Base-by-base conservation (phyloP, 2,113 vertebrate genomes). In the Tamias sibiricus region DNA sequence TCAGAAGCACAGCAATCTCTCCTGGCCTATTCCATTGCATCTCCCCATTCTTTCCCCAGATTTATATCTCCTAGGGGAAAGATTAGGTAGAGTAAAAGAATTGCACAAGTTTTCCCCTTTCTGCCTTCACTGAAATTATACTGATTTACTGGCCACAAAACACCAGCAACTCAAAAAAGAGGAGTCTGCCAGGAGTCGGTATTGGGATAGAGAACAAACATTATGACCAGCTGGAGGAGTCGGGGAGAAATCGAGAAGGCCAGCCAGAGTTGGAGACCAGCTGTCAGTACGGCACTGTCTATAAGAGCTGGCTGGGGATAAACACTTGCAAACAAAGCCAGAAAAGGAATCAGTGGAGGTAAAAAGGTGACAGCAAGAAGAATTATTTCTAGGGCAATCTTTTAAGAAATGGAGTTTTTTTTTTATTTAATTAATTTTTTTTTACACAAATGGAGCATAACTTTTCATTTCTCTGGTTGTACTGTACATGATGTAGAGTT, bases 61-160 rank as follows among this genome's bases (percentile, higher is more conserved):
- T 91, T 96, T 93, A 95, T 92, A 84, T 97, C 83, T 95, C 90
- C 91, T 90, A 17, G 37, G 64, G 57, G 80, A 87, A 49, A 90
- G 57, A 96, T 92, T 90, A 94, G 42, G 80, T 90, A 92, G 52
- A 92, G 96, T 90, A 84, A 92, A 95, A 92, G 54, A 87, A 90
- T 94, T 95, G 49, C 93, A 87, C 92, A 94, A 90, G 12, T 71
- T 80, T 92, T 86, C 75, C 75, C 69, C 30, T 62, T 94, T 95
- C 71, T 72, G 75, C 80, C 89, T 89, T 94, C 12, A 0, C 90
- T 96, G 90, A 94, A 96, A 97, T 96, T 87, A 80, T 87, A 75
- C 64, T 90, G 54, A 95, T 81, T 52, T 90, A 68, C 79, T 96
- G 74, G 79, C 91, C 76, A 94, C 66, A 94, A 95, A 95, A 76